Conservation (phyloP, 2,113 vertebrate species). For the Uria aalge region DNA sequence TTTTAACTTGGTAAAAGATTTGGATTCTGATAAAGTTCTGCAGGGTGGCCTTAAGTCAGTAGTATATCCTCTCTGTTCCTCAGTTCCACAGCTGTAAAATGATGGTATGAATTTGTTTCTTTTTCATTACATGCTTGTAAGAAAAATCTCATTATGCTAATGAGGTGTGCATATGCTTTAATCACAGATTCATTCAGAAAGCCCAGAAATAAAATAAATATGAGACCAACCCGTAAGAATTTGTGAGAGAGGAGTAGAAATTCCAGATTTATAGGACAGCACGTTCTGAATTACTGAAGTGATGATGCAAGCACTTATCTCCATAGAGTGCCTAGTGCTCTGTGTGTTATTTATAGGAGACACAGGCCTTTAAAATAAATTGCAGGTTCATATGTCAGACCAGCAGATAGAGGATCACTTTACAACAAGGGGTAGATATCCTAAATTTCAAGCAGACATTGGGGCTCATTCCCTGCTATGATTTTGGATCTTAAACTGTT, state of each 20-base stretch:
- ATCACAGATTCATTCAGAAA: slow-evolving; percentile 50
- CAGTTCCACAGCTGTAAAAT: slow-evolving; percentile 30
- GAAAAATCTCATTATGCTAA: slow-evolving; percentile 55
- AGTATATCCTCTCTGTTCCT: background rate
- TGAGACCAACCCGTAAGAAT: background rate
- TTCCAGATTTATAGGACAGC: slow-evolving; percentile 11
- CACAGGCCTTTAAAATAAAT: background rate
- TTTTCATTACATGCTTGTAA: slow-evolving; percentile 14
- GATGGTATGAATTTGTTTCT: background rate
- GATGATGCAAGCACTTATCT: slow-evolving; percentile 28
- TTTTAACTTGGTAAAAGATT: background rate
- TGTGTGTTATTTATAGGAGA: slow-evolving; percentile 30
- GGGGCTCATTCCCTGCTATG: background rate
- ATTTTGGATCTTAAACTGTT: background rate
- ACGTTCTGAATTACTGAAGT: background rate
- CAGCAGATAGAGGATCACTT: slow-evolving; percentile 3
- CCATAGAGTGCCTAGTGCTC: background rate
- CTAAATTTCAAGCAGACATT: background rate
- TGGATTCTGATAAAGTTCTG: background rate
- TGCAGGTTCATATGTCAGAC: slow-evolving; percentile 24
- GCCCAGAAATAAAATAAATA: slow-evolving; percentile 25
- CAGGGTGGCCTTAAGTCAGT: background rate
- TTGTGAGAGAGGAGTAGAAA: slow-evolving; percentile 8
- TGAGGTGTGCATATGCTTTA: slow-evolving; percentile 17
- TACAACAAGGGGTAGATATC: background rate